Conservation (phyloP, 1,140 invertebrate species). For the Microvelia longipes region DNA sequence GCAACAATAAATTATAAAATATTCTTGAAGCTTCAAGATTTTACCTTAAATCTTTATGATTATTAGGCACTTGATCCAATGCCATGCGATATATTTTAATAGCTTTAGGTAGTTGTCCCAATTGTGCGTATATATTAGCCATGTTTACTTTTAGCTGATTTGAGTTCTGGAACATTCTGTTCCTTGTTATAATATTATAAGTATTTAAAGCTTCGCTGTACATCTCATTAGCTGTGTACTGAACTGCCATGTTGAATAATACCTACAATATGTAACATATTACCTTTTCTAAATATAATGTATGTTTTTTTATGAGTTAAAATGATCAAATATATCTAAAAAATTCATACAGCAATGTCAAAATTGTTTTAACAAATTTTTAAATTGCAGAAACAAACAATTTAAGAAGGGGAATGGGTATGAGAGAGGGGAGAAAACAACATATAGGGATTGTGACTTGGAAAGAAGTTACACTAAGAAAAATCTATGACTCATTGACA, state of each 20-base stretch:
- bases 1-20: too few species aligned
- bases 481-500: too few species aligned
- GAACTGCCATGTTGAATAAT: constrained; percentile 81
- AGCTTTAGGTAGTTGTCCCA: constrained; percentile 86
- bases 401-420: too few species aligned
- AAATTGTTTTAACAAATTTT: too few species aligned
- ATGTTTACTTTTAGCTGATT: constrained; percentile 91
- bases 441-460: too few species aligned
- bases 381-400: too few species aligned
- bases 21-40: too few species aligned
- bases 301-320: background rate
- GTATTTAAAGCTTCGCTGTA: constrained; percentile 89
- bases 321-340: too few species aligned
- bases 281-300: background rate
- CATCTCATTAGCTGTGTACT: constrained; percentile 87
- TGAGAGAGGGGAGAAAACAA: too few species aligned
- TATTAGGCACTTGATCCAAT: constrained; percentile 82
- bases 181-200: constrained; percentile 77
- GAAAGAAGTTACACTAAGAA: too few species aligned
- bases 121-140: constrained; percentile 93
- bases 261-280: constrained; percentile 63
- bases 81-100: constrained; percentile 97
- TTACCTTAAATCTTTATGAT: constrained; percentile 78
- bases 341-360: too few species aligned
- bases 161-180: constrained; percentile 71